Percentiles rank a stretch among this genome's conserved stretches.
Conservation (phyloP, 30 jellyfish, hydroid and myxozoan species). For the Pseudorhiza aurosa region DNA sequence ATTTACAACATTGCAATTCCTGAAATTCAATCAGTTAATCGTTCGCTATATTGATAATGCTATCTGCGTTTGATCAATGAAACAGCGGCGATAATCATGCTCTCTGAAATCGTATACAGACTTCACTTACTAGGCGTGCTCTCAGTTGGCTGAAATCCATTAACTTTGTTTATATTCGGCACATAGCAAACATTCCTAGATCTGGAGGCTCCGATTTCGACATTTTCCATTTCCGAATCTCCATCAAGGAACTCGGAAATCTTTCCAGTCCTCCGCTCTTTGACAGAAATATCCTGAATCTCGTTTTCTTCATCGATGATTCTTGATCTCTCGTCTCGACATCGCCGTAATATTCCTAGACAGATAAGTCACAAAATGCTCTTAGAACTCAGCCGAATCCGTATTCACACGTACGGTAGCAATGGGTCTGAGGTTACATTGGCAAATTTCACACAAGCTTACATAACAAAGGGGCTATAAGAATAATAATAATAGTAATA, state of each 20-base stretch:
- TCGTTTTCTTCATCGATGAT: constrained; percentile 14
- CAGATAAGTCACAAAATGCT: background rate
- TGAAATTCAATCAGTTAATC: too few species aligned
- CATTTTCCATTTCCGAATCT: constrained; percentile 11
- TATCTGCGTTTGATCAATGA: too few species aligned
- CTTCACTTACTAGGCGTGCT: background rate
- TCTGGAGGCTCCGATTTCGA: too few species aligned
- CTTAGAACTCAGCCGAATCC: too few species aligned
- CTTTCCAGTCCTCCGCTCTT: constrained; percentile 24
- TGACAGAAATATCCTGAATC: background rate
- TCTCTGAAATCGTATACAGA: too few species aligned
- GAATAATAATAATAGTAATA: too few species aligned
- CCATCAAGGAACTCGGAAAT: constrained; percentile 16
- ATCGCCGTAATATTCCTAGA: constrained; percentile 35
- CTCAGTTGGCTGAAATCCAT: background rate
- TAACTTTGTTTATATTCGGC: background rate
- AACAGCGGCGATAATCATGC: too few species aligned
- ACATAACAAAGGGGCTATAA: background rate
- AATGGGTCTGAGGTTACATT: too few species aligned
- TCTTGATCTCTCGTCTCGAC: constrained; percentile 61
- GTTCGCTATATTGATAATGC: too few species aligned
- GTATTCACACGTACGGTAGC: too few species aligned
- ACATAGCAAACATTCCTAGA: background rate
- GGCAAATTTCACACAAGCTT: too few species aligned
- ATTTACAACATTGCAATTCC: too few species aligned